Conservation (phyloP, 2,888 invertebrate genomes). For the Drosophila pullipes region DNA sequence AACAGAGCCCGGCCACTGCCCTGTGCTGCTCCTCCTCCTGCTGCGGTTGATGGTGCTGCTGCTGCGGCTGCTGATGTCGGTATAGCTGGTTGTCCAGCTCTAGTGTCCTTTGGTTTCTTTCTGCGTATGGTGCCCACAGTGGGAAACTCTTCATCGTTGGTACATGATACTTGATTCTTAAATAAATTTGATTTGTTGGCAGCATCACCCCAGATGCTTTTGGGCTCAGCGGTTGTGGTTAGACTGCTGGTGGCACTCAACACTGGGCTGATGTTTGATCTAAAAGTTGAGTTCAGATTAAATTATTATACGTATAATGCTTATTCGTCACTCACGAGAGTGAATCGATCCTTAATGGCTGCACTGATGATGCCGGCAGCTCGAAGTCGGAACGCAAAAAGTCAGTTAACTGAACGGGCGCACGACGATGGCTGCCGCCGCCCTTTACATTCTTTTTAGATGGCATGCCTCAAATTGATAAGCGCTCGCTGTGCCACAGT, state of each 20-base stretch:
- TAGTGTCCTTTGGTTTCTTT: slow-evolving; percentile 29
- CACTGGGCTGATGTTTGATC: slow-evolving; percentile 26
- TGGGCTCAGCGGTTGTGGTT: not conserved
- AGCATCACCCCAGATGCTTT: too few relatives aligned
- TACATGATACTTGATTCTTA: not conserved
- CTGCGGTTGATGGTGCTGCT: not conserved
- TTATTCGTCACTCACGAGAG: slow-evolving; percentile 1
- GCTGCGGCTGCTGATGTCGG: not conserved
- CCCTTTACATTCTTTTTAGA: slow-evolving; percentile 61
- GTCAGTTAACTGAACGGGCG: slow-evolving; percentile 42
- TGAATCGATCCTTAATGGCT: not conserved
- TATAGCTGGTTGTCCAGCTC: not conserved
- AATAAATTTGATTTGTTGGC: not conserved
- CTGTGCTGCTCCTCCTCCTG: not conserved
- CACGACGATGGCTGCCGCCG: slow-evolving; percentile 16
- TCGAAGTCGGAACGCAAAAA: slow-evolving; percentile 40
- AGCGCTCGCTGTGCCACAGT: slow-evolving; percentile 55
- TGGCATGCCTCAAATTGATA: slow-evolving; percentile 83
- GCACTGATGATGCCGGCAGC: not conserved
- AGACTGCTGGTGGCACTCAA: slow-evolving; percentile 9
- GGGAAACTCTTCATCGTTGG: slow-evolving; percentile 42
- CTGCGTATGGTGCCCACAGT: slow-evolving; percentile 28
- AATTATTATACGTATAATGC: not conserved
- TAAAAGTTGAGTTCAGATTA: not conserved
- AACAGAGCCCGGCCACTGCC: not conserved